Evolutionary conservation across 2,888 invertebrate species (phyloP).

Genomic region (Napeogenes inachia): DNA sequence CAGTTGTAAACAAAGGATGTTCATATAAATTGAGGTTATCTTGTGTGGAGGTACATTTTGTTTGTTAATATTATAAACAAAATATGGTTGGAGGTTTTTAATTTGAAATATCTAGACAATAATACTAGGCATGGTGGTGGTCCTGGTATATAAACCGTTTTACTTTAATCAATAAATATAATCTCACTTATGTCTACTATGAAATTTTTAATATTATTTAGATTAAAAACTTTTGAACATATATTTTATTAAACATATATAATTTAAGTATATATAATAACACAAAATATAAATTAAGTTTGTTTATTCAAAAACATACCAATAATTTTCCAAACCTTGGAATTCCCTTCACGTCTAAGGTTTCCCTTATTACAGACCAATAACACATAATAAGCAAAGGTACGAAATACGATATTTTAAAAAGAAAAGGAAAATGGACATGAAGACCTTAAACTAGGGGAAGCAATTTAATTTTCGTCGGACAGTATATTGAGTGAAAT

Average conservation of each 20-base stretch:
- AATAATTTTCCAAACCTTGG: conserved; percentile 18
- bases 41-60: neutral
- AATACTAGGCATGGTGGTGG: too few relatives aligned
- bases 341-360: conserved; percentile 48
- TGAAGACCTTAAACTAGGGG: conserved; percentile 69
- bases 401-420: conserved; percentile 64
- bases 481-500: conserved; percentile 69
- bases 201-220: too few relatives aligned
- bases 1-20: conserved; percentile 30
- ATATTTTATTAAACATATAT: too few relatives aligned
- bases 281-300: too few relatives aligned
- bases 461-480: conserved; percentile 69
- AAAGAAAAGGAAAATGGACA: conserved; percentile 52
- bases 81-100: too few relatives aligned
- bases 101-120: too few relatives aligned
- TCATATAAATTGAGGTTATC: conserved; percentile 18
- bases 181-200: too few relatives aligned
- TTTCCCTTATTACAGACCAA: conserved; percentile 57
- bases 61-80: too few relatives aligned
- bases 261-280: too few relatives aligned
- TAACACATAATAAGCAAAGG: conserved; percentile 61
- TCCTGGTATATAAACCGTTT: too few relatives aligned
- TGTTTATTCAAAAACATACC: conserved; percentile 12
- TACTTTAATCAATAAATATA: too few relatives aligned
- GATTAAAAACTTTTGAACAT: too few relatives aligned